Percentiles rank a stretch among this genome's conserved stretches.
These are phyloP conservation scores for Caenorhabditis wallacei DNA, from an alignment of 2,888 invertebrate species.

Conservation along the genomic window DNA sequence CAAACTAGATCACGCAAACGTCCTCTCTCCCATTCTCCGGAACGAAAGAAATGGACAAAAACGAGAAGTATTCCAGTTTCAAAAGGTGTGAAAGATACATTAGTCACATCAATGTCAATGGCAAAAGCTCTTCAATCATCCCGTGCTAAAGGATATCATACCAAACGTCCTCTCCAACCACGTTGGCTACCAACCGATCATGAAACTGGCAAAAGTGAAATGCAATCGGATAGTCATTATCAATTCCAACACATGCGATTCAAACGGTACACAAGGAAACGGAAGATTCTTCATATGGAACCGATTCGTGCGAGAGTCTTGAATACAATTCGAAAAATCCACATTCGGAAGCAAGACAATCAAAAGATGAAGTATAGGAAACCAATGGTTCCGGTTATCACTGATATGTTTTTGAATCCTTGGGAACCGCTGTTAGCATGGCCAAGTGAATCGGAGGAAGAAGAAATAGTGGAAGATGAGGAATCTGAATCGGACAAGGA, in stretches of 20 bases:
- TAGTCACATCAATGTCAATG: neutral
- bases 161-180: neutral
- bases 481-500: neutral
- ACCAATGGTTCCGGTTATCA: neutral
- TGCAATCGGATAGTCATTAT: neutral
- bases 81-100: neutral
- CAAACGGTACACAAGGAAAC: slow-evolving; percentile 3
- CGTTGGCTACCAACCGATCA: slow-evolving; percentile 23
- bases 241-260: slow-evolving; percentile 4
- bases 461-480: neutral
- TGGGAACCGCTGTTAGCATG: neutral
- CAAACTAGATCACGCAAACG: neutral
- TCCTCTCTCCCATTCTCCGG: neutral
- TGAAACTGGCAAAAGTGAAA: slow-evolving; percentile 12
- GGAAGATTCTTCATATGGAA: slow-evolving; percentile 2
- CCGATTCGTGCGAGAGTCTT: slow-evolving; percentile 28
- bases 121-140: neutral
- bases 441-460: neutral
- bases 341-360: neutral
- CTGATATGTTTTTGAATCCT: slow-evolving; percentile 28
- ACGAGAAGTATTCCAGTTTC: neutral
- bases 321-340: slow-evolving; percentile 12
- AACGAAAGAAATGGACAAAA: neutral
- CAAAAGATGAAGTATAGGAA: neutral
- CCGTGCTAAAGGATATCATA: neutral